Evolutionary conservation across 2,797 vertebrate species (phyloP), one percentile per base, ranked within the genome.

Genomic region (Bovichtus diacanthus): DNA sequence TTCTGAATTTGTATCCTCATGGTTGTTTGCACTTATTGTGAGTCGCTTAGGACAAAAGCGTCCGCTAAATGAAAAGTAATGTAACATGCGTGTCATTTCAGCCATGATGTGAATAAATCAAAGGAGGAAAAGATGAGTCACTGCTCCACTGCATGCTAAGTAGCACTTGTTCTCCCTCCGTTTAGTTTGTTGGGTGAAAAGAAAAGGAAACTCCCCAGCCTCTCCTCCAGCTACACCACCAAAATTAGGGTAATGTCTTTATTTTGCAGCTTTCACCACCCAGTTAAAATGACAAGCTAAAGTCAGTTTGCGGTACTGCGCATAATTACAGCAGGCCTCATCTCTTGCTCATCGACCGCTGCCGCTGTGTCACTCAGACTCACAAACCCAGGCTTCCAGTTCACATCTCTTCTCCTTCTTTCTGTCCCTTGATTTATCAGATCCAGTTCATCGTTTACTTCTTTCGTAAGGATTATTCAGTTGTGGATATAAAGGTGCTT

Each of bases 51-150:
- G 25, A n/a, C n/a, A n/a, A n/a, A n/a, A n/a, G 25, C 25, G 27
- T 0, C 1, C 8, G 31, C 31, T 31, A 31, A 31, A 31, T 31
- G 31, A 31, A 31, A 31, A 31, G 31, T 27, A 3, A n/a, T n/a
- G n/a, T n/a, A n/a, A n/a, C 74, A 64, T 68, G 68, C 31, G 49
- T 85, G 86, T 87, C 81, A 87, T 87, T 89, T 90, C 44, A 67
- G 61, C 80, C 80, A 78, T 87, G 76, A 86, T 75, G 77, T 86
- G 82, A 88, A 89, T 91, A 89, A 89, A 90, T 90, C 81, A 83
- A 82, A 84, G 36, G 46, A 62, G 89, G 90, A 92, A 91, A 88
- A 78, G 79, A 90, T 93, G 92, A 93, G 85, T 91, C 90, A 88
- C 72, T 1, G 65, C 69, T 69, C 62, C 67, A 53, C 72, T 60